Percentiles rank a stretch among this genome's conserved stretches.
phyloP scores from a whole-genome alignment of 2,888 invertebrate species.

The Silvanus unidentatus region DNA sequence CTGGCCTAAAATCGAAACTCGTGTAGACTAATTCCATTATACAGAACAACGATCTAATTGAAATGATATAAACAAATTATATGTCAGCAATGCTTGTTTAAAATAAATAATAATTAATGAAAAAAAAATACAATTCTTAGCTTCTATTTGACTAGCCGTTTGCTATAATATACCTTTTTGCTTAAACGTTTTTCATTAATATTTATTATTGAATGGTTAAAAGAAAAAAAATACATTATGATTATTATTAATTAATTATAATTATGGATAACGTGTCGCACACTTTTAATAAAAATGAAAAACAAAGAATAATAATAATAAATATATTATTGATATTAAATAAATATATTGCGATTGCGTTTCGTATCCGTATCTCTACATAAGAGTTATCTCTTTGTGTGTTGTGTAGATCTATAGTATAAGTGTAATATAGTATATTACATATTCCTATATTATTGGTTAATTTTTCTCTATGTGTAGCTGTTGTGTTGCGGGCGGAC shows the following conservation, averaged over 20 bases:
- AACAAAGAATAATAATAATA: no score
- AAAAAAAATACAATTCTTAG: constrained; percentile 33
- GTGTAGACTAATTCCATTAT: constrained; percentile 47
- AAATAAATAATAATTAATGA: constrained; percentile 13
- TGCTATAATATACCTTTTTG: constrained; percentile 33
- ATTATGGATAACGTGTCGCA: constrained; percentile 41
- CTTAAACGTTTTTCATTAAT: constrained; percentile 31
- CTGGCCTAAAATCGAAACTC: constrained; percentile 48
- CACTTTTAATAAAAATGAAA: constrained; percentile 11
- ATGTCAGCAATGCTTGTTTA: constrained; percentile 46
- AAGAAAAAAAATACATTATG: neutral
- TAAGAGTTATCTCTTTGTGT: constrained; percentile 48
- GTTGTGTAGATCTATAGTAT: constrained; percentile 48
- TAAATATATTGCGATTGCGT: constrained; percentile 1
- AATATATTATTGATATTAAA: no score
- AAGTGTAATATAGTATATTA: constrained; percentile 44
- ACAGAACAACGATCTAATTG: constrained; percentile 49
- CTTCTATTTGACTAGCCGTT: constrained; percentile 44
- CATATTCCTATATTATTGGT: constrained; percentile 44
- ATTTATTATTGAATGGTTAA: constrained; percentile 30
- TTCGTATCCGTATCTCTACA: constrained; percentile 29
- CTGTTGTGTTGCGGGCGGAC: constrained; percentile 45
- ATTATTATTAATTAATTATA: constrained; percentile 29
- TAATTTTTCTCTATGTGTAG: constrained; percentile 48
- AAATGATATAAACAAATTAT: constrained; percentile 41